Conservation (phyloP, 2,888 invertebrate species). For the Drosophila robusta region DNA sequence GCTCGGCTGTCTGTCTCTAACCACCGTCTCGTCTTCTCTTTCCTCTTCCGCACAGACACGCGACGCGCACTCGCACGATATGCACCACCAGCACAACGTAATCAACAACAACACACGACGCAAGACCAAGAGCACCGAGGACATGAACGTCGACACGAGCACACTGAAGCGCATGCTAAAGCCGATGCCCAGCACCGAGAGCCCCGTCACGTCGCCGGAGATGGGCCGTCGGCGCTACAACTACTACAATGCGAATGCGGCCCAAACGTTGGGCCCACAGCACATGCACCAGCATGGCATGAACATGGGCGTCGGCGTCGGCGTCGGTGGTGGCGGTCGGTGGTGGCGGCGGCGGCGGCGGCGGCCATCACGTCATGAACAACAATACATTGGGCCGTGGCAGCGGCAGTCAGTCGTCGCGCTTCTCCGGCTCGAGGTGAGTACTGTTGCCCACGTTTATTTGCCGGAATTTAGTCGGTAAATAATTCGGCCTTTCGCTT, state of each 20-base stretch:
- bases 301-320: slow-evolving; percentile 49
- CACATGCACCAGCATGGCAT: slow-evolving; percentile 86
- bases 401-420: slow-evolving; percentile 88
- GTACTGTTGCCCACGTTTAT: slow-evolving; percentile 34
- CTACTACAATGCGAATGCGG: slow-evolving; percentile 86
- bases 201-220: slow-evolving; percentile 95
- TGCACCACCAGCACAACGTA: slow-evolving; percentile 89
- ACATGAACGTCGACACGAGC: slow-evolving; percentile 90
- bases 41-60: slow-evolving; percentile 85
- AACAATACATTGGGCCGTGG: slow-evolving; percentile 87
- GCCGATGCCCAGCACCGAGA: slow-evolving; percentile 95
- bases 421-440: slow-evolving; percentile 88
- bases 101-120: slow-evolving; percentile 91
- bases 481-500: neutral
- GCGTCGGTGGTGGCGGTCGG: slow-evolving; percentile 39
- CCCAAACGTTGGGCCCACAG: slow-evolving; percentile 86
- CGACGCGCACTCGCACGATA: slow-evolving; percentile 89
- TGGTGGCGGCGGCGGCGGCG: slow-evolving; percentile 83
- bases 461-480: neutral
- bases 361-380: slow-evolving; percentile 86
- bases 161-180: slow-evolving; percentile 97
- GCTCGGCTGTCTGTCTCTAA: slow-evolving; percentile 8
- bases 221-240: slow-evolving; percentile 93
- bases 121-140: slow-evolving; percentile 96
- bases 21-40: slow-evolving; percentile 3